Evolutionary conservation across 1,140 invertebrate genomes (phyloP).

Genomic region (Bombus turneri): DNA sequence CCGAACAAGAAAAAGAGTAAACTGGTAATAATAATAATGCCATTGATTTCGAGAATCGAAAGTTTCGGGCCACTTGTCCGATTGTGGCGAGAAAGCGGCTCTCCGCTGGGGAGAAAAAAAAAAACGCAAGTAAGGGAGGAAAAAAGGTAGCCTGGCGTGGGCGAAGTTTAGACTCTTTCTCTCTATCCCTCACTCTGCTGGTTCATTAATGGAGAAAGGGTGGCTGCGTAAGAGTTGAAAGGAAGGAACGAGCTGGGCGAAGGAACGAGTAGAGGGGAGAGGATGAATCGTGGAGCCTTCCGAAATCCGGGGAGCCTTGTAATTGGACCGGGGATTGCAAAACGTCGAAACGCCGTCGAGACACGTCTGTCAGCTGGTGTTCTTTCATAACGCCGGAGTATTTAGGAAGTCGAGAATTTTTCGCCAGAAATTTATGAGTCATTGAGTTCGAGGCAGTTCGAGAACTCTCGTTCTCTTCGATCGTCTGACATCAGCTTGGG

Average conservation of each 20-base stretch:
- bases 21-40: slow-evolving; percentile 76
- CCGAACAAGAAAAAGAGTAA: slow-evolving; percentile 63
- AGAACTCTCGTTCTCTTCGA: slow-evolving; percentile 21
- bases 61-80: slow-evolving; percentile 42
- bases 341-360: slow-evolving; percentile 71
- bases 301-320: slow-evolving; percentile 71
- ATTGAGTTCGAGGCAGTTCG: not conserved
- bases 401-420: slow-evolving; percentile 35
- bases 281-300: slow-evolving; percentile 53
- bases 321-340: slow-evolving; percentile 72
- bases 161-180: slow-evolving; percentile 71
- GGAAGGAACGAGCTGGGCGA: slow-evolving; percentile 26
- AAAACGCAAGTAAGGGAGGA: slow-evolving; percentile 40
- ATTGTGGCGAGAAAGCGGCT: slow-evolving; percentile 51
- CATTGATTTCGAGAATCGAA: slow-evolving; percentile 68
- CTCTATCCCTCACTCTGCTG: slow-evolving; percentile 40
- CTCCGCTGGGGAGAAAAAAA: not conserved
- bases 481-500: slow-evolving; percentile 10
- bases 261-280: slow-evolving; percentile 29
- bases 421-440: slow-evolving; percentile 17
- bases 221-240: slow-evolving; percentile 65
- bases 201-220: slow-evolving; percentile 75
- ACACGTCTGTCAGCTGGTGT: slow-evolving; percentile 50
- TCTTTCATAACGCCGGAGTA: slow-evolving; percentile 17
- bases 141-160: slow-evolving; percentile 57